phyloP scores from a whole-genome alignment of 2,888 invertebrate genomes.

The Sipunculus nudus region DNA sequence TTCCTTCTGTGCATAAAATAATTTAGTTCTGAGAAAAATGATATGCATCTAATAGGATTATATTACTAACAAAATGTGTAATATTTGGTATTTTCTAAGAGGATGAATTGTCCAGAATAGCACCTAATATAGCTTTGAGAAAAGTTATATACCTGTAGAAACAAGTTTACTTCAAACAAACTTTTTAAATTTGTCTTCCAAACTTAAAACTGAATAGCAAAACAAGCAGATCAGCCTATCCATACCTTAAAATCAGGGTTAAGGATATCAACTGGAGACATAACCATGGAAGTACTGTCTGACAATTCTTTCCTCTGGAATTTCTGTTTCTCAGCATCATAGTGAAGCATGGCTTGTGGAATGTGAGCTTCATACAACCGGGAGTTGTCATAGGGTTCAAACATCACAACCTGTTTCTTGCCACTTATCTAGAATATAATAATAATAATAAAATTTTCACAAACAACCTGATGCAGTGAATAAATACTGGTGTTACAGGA shows the following conservation, averaged over 20 bases:
- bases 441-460: no score
- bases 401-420: conserved; percentile 56
- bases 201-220: background rate
- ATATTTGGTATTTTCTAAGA: no score
- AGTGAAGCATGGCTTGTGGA: conserved; percentile 55
- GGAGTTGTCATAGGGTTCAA: conserved; percentile 58
- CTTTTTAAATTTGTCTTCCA: background rate
- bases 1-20: no score
- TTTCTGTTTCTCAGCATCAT: conserved; percentile 35
- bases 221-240: no score
- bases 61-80: no score
- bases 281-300: conserved; percentile 63
- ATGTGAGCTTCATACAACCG: conserved; percentile 62
- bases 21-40: no score
- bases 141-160: background rate
- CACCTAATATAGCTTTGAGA: no score
- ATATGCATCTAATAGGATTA: no score
- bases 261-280: conserved; percentile 58
- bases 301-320: conserved; percentile 51
- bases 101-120: no score
- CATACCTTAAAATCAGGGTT: conserved; percentile 55
- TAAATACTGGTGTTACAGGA: no score
- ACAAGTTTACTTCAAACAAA: background rate
- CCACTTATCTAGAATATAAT: conserved; percentile 53
- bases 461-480: no score